Base-by-base conservation (phyloP, 2,113 vertebrate genomes). In the Clupea harengus region DNA sequence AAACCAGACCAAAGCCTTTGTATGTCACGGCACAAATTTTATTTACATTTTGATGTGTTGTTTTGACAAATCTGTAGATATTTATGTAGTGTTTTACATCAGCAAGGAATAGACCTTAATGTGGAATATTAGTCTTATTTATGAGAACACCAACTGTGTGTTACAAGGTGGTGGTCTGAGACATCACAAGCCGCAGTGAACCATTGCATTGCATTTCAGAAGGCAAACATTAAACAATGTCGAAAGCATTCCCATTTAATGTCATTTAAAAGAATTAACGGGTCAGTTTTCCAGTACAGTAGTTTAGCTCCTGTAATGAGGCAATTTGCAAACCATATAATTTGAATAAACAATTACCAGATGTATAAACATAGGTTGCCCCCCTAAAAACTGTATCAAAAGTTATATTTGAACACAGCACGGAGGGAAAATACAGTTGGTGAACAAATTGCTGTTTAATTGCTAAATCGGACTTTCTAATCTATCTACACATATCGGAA, bases 1-100 rank as follows among this genome's bases (percentile, higher is more conserved):
- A 95, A 96, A 96, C 95, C 96, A 96, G 95, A 94, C 96, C 96
- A 96, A 97, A 97, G 96, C 95, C 95, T 96, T 75, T 75, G 67
- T 75, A 75, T 75, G 28, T 75, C 96, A 96, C 96, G 96, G 96
- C 95, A 96, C 94, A 94, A 95, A 94, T 96, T 96, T 95, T 94
- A 96, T 96, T 96, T 75, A 28, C 28, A 18, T 49, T 52, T n/a
- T 39, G 8, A 64, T 50, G 67, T 75, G 67, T 75, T 75, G 67
- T 75, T 75, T 13, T 75, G 67, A 25, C 67, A 75, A 75, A 75
- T 75, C 67, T 75, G 67, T 75, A 75, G 67, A 75, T 25, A 64
- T 75, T 28, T 75, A 32, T 39, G 39, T 6, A 75, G 67, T 75
- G 67, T 75, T 75, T 75, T 75, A 75, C 67, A 75, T 75, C 67